Evolutionary conservation across 2,113 vertebrate species (phyloP), one percentile per base, ranked within the genome.

Genomic region (Ptilorrhoa leucosticta): DNA sequence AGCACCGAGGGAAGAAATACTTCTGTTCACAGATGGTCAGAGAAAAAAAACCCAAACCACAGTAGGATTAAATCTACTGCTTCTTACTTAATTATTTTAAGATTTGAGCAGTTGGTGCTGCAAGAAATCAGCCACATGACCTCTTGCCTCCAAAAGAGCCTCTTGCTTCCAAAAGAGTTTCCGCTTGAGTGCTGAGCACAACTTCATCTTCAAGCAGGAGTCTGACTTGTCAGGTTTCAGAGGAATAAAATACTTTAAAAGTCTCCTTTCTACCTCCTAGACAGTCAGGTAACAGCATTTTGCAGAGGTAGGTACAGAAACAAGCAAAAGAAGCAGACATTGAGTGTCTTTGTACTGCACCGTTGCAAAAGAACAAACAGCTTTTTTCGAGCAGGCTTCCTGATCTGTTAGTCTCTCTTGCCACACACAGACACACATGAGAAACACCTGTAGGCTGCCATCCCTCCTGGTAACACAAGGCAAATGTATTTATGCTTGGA

Each of bases 51-150:
- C n/a, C 1, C 15, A 89, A 82, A 79, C 14, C 53, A 61, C 35
- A 31, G 68, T 54, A 58, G 58, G 42, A 90, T 88, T 93, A 90
- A 73, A 66, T 88, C 73, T 77, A 66, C 79, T 88, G 58, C 66
- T 86, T 93, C 93, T 79, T 86, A 58, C 64, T 64, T 87, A 83
- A 87, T 92, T 94, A 94, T 89, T 94, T 89, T 78, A 87, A 92
- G 94, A 90, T 90, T 65, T 80, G 54, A 96, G 79, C 82, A 95
- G 51, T 73, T 80, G 63, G 78, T 79, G 21, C 70, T 42, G 18
- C 31, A 90, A 94, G 81, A 92, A 95, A 87, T 71, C 56, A 76
- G n/a, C 53, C 66, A 61, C 24, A 65, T 47, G 84, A 90, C 82
- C 78, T 45, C 31, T 85, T 60, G 48, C 48, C 31, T 61, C n/a